Evolutionary conservation across 2,797 vertebrate genomes (phyloP).

Genomic region (Poeciliopsis gracilis): DNA sequence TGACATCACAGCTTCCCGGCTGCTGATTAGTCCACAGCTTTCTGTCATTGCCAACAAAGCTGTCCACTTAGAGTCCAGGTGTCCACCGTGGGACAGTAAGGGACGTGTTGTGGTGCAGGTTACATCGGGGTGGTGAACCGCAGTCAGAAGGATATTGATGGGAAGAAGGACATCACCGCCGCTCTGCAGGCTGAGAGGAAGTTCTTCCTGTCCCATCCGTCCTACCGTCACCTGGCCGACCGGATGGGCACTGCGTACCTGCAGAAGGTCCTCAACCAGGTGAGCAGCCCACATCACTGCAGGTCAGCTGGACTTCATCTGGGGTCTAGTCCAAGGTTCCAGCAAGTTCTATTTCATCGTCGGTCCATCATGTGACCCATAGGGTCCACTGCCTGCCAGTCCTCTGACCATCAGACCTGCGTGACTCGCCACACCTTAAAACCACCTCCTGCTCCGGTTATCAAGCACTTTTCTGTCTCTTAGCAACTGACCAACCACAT

Average conservation of each 20-base stretch:
- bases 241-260: conserved; percentile 95
- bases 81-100: neutral
- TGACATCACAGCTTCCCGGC: neutral
- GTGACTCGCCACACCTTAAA: neutral
- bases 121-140: conserved; percentile 96
- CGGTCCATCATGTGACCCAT: neutral
- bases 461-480: conserved; percentile 6
- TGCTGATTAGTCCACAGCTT: conserved; percentile 10
- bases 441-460: conserved; percentile 1
- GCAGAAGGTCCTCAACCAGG: conserved; percentile 94
- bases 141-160: conserved; percentile 97
- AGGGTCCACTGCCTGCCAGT: neutral
- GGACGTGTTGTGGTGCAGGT: conserved; percentile 73
- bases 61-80: no score
- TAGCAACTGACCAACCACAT: conserved; percentile 99
- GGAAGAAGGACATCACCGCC: conserved; percentile 92
- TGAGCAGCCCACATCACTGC: neutral
- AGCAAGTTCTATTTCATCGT: neutral
- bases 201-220: conserved; percentile 92
- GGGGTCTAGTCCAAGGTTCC: neutral
- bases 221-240: conserved; percentile 93
- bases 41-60: neutral
- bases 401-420: neutral
- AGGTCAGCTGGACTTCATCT: neutral
- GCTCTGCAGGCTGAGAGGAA: conserved; percentile 93